A percentile compares a stretch with the other conserved stretches of the same genome.
Evolutionary conservation across 64 coral and sea anemone species (phyloP).

Genomic region (Astreopora myriophthalma): DNA sequence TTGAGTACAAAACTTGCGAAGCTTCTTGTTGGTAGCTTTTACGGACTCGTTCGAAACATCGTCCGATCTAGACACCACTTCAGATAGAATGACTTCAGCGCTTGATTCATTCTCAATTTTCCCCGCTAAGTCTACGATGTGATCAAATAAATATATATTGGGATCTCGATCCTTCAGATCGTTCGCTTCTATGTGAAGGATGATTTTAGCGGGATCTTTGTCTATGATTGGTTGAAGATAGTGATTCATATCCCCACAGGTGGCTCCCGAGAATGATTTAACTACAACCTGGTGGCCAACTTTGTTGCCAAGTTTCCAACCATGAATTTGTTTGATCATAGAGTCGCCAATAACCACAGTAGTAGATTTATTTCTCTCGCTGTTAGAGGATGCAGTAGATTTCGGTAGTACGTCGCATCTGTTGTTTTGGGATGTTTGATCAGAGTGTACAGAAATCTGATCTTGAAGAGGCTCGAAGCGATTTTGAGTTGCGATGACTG

Average conservation of each 20-base stretch:
- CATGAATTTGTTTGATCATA: background rate
- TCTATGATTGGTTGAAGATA: background rate
- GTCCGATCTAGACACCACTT: background rate
- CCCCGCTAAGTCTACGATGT: conserved; percentile 2
- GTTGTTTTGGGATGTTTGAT: background rate
- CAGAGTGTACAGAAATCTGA: background rate
- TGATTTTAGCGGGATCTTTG: background rate
- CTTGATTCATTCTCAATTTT: conserved; percentile 7
- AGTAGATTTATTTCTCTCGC: background rate
- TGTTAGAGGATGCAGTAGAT: background rate
- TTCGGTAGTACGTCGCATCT: background rate
- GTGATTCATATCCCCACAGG: background rate
- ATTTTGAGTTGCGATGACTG: background rate
- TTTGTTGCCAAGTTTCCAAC: conserved; percentile 13
- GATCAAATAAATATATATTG: background rate
- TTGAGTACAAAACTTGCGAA: conserved; percentile 4
- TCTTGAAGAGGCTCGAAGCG: background rate
- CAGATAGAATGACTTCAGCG: conserved; percentile 1
- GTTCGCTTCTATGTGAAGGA: conserved; percentile 1
- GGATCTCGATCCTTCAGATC: conserved; percentile 6
- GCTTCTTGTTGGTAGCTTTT: background rate
- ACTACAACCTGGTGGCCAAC: background rate
- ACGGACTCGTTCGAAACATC: background rate
- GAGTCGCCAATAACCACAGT: conserved; percentile 13
- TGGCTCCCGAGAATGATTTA: background rate